Evolutionary conservation across 2,113 vertebrate species (phyloP).

Genomic region (Deroptyus accipitrinus): DNA sequence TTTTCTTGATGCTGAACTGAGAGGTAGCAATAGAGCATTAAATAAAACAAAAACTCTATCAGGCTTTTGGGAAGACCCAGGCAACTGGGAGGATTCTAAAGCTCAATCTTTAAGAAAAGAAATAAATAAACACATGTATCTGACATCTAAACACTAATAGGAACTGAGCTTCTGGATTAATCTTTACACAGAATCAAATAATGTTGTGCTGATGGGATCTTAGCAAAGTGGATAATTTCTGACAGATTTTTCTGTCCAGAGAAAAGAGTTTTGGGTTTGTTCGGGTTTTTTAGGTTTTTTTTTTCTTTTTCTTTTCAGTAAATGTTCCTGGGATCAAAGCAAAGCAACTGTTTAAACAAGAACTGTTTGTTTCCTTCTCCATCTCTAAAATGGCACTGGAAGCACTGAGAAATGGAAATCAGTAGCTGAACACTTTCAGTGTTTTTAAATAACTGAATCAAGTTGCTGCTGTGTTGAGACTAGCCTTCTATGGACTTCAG

Average conservation of each 20-base stretch:
- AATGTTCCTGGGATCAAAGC: not conserved
- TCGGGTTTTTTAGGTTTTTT: not conserved
- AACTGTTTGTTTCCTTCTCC: not conserved
- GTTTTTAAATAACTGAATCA: not conserved
- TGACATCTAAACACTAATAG: not conserved
- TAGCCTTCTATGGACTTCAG: not conserved
- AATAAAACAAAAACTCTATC: conserved; percentile 4
- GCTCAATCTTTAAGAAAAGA: conserved; percentile 37
- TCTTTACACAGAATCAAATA: not conserved
- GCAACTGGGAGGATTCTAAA: conserved; percentile 4
- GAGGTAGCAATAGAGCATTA: conserved; percentile 14
- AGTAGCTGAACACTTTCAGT: not conserved
- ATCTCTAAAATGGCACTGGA: not conserved
- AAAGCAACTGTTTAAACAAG: not conserved
- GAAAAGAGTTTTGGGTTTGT: not conserved
- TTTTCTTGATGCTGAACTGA: conserved; percentile 21
- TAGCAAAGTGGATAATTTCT: not conserved
- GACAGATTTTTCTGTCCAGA: not conserved
- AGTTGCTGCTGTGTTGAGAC: not conserved
- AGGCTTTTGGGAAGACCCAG: not conserved
- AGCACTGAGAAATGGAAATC: not conserved
- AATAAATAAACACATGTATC: not conserved
- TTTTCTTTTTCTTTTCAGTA: not conserved
- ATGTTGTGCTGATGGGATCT: not conserved
- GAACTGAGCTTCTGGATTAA: not conserved